Percentiles rank a stretch among this genome's conserved stretches.
Evolutionary conservation across 2,113 vertebrate species (phyloP).

Genomic region (Apodemus sylvaticus): DNA sequence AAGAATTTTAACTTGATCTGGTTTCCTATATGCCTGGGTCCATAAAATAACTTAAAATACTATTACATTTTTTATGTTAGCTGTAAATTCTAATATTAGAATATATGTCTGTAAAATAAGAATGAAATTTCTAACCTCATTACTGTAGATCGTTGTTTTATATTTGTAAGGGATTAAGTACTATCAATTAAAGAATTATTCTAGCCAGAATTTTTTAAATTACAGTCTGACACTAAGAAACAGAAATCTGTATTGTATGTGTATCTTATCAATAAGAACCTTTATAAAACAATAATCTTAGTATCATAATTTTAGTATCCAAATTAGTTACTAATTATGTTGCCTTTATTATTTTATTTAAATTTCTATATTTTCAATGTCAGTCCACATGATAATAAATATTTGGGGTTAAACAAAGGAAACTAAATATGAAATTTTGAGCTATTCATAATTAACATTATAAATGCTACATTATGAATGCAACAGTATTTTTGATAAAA

Average conservation of each 20-base stretch:
- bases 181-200: background rate
- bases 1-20: background rate
- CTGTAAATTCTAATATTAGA: background rate
- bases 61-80: background rate
- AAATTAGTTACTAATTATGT: background rate
- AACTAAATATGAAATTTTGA: background rate
- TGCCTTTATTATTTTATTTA: conserved; percentile 10
- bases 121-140: background rate
- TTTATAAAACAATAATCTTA: background rate
- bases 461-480: background rate
- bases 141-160: background rate
- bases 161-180: background rate
- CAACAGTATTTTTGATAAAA: background rate
- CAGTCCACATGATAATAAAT: background rate
- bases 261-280: background rate
- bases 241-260: conserved; percentile 3
- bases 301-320: background rate
- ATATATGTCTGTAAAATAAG: background rate
- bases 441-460: background rate
- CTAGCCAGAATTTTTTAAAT: background rate
- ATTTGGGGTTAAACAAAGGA: background rate
- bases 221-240: background rate
- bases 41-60: background rate
- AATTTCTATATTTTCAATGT: background rate
- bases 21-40: background rate